Percentiles rank a stretch among this genome's conserved stretches.
phyloP scores from a whole-genome alignment of 2,113 vertebrate genomes.

The Muscicapa adusta region DNA sequence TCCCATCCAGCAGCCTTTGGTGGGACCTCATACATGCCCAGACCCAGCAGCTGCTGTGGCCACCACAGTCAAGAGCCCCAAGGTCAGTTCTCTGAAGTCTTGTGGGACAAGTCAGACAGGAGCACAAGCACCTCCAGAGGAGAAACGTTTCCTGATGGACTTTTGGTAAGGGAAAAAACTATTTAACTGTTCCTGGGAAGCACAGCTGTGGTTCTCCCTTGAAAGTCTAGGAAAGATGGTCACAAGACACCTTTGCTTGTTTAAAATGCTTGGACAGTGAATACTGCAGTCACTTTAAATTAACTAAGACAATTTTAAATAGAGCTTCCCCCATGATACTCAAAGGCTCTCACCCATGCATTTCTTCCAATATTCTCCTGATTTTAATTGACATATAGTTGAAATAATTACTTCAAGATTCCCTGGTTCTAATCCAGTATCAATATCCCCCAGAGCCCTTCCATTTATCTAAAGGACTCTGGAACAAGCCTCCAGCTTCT shows the following conservation, averaged over 20 bases:
- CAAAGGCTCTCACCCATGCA: not conserved
- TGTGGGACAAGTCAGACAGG: not conserved
- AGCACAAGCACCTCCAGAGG: not conserved
- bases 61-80: not conserved
- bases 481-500: not conserved
- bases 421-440: not conserved
- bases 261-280: not conserved
- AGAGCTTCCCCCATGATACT: not conserved
- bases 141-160: not conserved
- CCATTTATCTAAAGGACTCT: not conserved
- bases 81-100: not conserved
- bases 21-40: not conserved
- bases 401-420: conserved; percentile 16
- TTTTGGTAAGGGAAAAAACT: not conserved
- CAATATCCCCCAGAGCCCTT: not conserved
- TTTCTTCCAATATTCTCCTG: not conserved
- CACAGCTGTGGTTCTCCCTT: not conserved
- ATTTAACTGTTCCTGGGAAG: not conserved
- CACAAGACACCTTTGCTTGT: not conserved
- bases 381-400: not conserved
- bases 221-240: not conserved
- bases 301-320: not conserved
- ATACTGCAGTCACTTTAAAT: not conserved
- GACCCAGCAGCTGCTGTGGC: not conserved
- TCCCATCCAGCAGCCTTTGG: not conserved